These are phyloP conservation scores for Gibbula magus DNA, from an alignment of 2,888 invertebrate species.

Conservation along the genomic window DNA sequence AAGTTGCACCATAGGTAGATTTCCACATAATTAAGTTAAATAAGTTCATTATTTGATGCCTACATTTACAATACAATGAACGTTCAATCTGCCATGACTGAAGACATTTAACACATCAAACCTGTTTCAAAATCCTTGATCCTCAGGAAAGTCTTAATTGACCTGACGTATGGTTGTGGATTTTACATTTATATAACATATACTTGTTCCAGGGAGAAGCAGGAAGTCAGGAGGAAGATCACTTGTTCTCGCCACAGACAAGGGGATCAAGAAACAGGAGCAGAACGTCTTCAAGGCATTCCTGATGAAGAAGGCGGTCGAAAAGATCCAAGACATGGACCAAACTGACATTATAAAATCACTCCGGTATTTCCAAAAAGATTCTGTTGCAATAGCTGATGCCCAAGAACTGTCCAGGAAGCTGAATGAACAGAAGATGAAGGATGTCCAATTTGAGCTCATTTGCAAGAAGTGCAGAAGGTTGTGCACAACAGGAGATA, in stretches of 20 bases:
- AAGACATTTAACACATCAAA: no score
- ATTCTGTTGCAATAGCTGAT: constrained; percentile 33
- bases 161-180: no score
- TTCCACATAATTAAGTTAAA: no score
- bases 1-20: no score
- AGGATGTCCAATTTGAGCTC: neutral
- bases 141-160: no score
- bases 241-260: constrained; percentile 37
- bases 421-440: neutral
- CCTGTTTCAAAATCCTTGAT: no score
- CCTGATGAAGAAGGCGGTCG: constrained; percentile 42
- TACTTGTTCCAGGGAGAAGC: constrained; percentile 38
- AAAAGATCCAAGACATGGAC: constrained; percentile 27
- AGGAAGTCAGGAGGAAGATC: constrained; percentile 40
- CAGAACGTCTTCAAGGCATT: constrained; percentile 34
- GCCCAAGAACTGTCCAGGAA: constrained; percentile 29
- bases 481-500: neutral
- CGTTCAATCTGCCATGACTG: no score
- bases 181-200: no score
- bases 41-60: no score
- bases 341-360: constrained; percentile 6
- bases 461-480: constrained; percentile 19
- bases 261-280: constrained; percentile 33
- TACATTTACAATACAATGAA: no score
- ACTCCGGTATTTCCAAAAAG: constrained; percentile 30